Base-by-base conservation (phyloP, 2,113 vertebrate genomes). In the Melanotaenia duboulayi region DNA sequence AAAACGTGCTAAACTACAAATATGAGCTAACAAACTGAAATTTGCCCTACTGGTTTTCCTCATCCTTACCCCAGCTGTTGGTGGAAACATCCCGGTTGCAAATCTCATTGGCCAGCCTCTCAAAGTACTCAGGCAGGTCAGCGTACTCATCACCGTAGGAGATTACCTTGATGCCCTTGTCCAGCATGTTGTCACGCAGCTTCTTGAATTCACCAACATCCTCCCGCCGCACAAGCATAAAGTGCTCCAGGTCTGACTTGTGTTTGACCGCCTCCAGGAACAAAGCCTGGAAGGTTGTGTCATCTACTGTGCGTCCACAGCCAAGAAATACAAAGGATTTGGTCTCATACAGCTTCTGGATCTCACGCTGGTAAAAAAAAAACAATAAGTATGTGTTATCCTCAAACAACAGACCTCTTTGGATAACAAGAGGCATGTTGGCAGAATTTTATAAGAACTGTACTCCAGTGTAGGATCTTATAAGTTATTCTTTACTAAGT, bases 241-340 rank as follows among this genome's bases (percentile, higher is more conserved):
- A 99, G 83, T 98, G 97, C 75, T 98, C 97, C 79, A 98, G 90
- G 89, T 98, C 97, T 0, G 96, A 98, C 73, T 97, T 98, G 93
- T 97, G 96, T 76, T 98, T 98, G 80, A 98, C 96, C 0, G 97
- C 97, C 90, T 99, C 97, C 71, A 97, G 79, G 84, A 98, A 98
- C 48, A 99, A 92, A n/a, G 97, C 97, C 89, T 98, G 97, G 92
- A 99, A 99, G n/a, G 97, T 98, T 17, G 97, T 98, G 85, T 99
- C 97, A 12, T 97, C 97, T 10, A 98, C 97, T 1, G 97, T 98
- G 91, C 97, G 95, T 25, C 97, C 97, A 49, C 97, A 98, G 86
- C 97, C 97, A 79, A 98, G 89, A 86, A 99, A 99, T 71, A 99
- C 95, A 72, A 99, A 99, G 0, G 97, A 98, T 81, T 97, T 98